Conservation (phyloP, 2,113 vertebrate genomes). For the Dryoscopus gambensis region DNA sequence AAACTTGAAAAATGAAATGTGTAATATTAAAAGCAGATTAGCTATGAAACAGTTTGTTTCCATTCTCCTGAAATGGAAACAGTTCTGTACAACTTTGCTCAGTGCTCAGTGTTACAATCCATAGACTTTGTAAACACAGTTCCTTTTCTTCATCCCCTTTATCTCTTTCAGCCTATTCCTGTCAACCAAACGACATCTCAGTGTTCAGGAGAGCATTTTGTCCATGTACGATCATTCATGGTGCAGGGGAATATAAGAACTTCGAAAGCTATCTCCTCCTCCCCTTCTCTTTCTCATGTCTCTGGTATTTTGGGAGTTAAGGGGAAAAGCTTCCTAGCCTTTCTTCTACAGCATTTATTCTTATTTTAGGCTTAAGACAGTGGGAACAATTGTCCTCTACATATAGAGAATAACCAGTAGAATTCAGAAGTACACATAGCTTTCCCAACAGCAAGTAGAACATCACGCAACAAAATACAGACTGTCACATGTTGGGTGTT, state of each 20-base stretch:
- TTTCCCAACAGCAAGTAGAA: not conserved
- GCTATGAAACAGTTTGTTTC: not conserved
- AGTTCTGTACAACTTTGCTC: not conserved
- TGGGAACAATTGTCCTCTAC: not conserved
- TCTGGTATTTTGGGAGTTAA: not conserved
- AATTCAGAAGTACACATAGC: not conserved
- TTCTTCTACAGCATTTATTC: not conserved
- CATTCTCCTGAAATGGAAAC: not conserved
- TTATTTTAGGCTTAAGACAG: not conserved
- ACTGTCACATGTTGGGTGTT: not conserved
- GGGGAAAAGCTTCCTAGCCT: not conserved
- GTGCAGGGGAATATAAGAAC: not conserved
- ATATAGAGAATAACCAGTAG: not conserved
- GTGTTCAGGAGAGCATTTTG: not conserved
- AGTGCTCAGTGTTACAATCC: not conserved
- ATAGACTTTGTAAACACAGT: not conserved
- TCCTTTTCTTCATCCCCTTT: not conserved
- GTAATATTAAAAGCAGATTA: not conserved
- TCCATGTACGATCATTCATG: not conserved
- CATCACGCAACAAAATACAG: not conserved
- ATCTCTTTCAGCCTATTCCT: not conserved
- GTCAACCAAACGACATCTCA: not conserved
- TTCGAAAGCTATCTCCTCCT: not conserved
- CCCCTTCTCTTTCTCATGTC: not conserved
- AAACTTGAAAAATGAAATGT: not conserved